Evolutionary conservation across 1,140 invertebrate genomes (phyloP), one percentile per base, ranked within the genome.

Genomic region (Rhagoletis zephyria): DNA sequence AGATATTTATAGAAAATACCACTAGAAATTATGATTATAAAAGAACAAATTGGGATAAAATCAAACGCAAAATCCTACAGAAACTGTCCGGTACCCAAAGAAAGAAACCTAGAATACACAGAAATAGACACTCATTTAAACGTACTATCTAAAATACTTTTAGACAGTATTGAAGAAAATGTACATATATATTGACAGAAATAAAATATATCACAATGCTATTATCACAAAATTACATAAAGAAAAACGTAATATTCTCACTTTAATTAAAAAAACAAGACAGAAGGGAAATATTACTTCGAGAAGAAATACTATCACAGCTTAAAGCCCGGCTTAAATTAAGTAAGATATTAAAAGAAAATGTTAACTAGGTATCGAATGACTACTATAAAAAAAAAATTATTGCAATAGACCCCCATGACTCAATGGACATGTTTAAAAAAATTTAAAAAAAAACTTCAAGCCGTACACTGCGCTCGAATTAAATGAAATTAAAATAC

Each of bases 281-380:
- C 64, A 86, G 85, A 64, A 6, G 63, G 9, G 40, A 86, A 86
- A 59, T 85, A n/a, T 6, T 45, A 16, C 85, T 86, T 12, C 10
- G 56, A 14, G 5, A 40, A 4, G 6, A 42, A 12, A 63, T 42
- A 65, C 61, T 86, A 65, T 61, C 45, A 40, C n/a, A 64, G 7
- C 85, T 65, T 9, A 86, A 86, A 48, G 14, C 19, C n/a, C 63
- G 64, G n/a, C 40, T 86, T 64, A 86, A 86, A 65, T 48, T 65
- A 10, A 86, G 63, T 48, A 86, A 51, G n/a, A 86, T 65, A 0
- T 42, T 86, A 16, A 61, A 86, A 40, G 60, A 86, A 12, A 86
- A 86, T 45, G 16, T 86, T 61, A 42, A 4, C 14, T 3, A 9
- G 42, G 6, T 42, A 19, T 59, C 45, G 19, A 63, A 86, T 12